Percentiles rank a stretch among this genome's conserved stretches.
These are phyloP conservation scores for Lathronympha strigana DNA, from an alignment of 2,888 invertebrate genomes.

Conservation along the genomic window DNA sequence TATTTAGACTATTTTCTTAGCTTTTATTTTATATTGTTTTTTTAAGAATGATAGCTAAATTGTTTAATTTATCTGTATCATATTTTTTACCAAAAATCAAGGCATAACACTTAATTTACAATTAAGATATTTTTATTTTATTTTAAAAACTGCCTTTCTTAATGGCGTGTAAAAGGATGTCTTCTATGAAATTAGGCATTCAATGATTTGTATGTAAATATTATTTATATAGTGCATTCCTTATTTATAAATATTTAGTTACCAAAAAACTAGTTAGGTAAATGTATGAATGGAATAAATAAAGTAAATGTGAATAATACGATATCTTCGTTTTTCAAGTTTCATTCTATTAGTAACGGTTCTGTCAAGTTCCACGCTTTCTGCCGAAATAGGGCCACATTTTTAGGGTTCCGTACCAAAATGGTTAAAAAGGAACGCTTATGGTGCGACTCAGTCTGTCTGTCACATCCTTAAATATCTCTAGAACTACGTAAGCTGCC, in stretches of 20 bases:
- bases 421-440: too few relatives aligned
- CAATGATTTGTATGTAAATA: slow-evolving; percentile 42
- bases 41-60: not conserved
- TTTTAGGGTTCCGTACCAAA: too few relatives aligned
- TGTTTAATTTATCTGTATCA: not conserved
- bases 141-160: not conserved
- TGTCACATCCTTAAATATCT: too few relatives aligned
- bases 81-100: slow-evolving; percentile 30
- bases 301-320: not conserved
- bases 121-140: slow-evolving; percentile 13
- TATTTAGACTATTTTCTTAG: not conserved
- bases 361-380: not conserved
- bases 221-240: slow-evolving; percentile 39
- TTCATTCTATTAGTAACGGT: not conserved
- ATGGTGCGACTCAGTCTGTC: too few relatives aligned
- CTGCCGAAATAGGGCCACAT: too few relatives aligned
- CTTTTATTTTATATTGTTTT: not conserved
- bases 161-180: slow-evolving; percentile 10
- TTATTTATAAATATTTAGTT: slow-evolving; percentile 46
- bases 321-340: not conserved
- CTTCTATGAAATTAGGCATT: slow-evolving; percentile 19
- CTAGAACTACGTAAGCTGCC: too few relatives aligned
- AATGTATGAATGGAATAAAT: not conserved
- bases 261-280: slow-evolving; percentile 51
- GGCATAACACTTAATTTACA: slow-evolving; percentile 27